A percentile compares a stretch with the other conserved stretches of the same genome.
Conservation (phyloP, 2,888 invertebrate species). For the Drosophila prolongata region DNA sequence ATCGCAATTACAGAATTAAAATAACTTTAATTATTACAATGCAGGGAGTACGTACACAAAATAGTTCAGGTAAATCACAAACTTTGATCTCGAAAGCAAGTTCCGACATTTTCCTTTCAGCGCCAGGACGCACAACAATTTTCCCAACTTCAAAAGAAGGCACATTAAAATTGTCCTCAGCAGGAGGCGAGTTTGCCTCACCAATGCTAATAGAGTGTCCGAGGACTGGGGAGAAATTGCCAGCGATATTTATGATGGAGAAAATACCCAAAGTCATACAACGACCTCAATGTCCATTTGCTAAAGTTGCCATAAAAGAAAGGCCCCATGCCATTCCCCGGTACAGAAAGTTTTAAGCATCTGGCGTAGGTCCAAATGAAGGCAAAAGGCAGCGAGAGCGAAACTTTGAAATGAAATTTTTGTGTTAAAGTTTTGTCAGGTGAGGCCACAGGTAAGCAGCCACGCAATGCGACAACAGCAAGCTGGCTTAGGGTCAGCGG, state of each 20-base stretch:
- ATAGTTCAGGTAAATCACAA: slow-evolving; percentile 21
- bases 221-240: slow-evolving; percentile 40
- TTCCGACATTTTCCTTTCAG: slow-evolving; percentile 31
- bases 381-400: slow-evolving; percentile 47
- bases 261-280: slow-evolving; percentile 55
- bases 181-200: slow-evolving; percentile 25
- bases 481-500: slow-evolving; percentile 68
- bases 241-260: slow-evolving; percentile 63
- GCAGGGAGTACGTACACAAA: background rate
- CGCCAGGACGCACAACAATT: slow-evolving; percentile 12
- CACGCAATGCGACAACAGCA: slow-evolving; percentile 49
- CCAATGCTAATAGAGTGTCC: slow-evolving; percentile 63
- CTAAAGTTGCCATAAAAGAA: slow-evolving; percentile 67
- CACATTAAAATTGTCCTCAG: slow-evolving; percentile 41
- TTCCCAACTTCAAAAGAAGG: slow-evolving; percentile 31
- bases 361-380: slow-evolving; percentile 54
- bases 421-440: slow-evolving; percentile 78
- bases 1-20: slow-evolving; percentile 1
- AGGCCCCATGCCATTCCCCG: slow-evolving; percentile 4
- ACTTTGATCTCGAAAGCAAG: slow-evolving; percentile 24
- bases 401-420: slow-evolving; percentile 80
- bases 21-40: slow-evolving; percentile 16
- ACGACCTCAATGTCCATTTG: slow-evolving; percentile 74
- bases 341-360: slow-evolving; percentile 61
- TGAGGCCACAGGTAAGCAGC: slow-evolving; percentile 36